These are phyloP conservation scores for Drosophila mercatorum DNA, from an alignment of 2,888 invertebrate species.

Conservation along the genomic window DNA sequence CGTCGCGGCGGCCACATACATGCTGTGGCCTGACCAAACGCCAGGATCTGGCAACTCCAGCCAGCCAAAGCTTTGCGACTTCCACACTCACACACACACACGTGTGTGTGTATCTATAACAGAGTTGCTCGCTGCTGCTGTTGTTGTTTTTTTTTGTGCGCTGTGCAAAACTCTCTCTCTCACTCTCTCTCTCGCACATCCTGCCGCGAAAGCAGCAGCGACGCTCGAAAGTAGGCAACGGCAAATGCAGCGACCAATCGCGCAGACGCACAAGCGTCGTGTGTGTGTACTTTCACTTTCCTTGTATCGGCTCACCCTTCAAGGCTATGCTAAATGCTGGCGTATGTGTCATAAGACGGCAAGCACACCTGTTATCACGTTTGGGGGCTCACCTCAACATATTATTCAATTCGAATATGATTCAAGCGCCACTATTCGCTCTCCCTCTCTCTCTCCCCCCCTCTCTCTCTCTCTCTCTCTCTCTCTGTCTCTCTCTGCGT, in stretches of 20 bases:
- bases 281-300: constrained; percentile 58
- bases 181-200: constrained; percentile 16
- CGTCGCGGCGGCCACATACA: constrained; percentile 1
- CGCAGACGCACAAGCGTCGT: constrained; percentile 67
- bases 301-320: constrained; percentile 19
- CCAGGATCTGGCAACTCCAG: constrained; percentile 66
- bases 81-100: constrained; percentile 15
- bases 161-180: constrained; percentile 22
- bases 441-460: too few relatives aligned
- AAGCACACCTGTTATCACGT: constrained; percentile 74
- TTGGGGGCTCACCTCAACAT: constrained; percentile 50
- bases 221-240: constrained; percentile 71
- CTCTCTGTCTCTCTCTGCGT: neutral
- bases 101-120: constrained; percentile 69
- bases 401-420: constrained; percentile 44
- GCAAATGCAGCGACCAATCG: constrained; percentile 61
- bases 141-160: constrained; percentile 6
- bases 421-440: constrained; percentile 20
- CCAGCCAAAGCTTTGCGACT: constrained; percentile 30
- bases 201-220: constrained; percentile 36
- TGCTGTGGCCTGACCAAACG: neutral
- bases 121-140: constrained; percentile 37
- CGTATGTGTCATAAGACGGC: constrained; percentile 54
- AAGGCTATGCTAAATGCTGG: constrained; percentile 51
- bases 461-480: too few relatives aligned